Percentiles rank a stretch among this genome's conserved stretches.
Conservation (phyloP, 2,113 vertebrate species). For the Psittacula cyanocephala region DNA sequence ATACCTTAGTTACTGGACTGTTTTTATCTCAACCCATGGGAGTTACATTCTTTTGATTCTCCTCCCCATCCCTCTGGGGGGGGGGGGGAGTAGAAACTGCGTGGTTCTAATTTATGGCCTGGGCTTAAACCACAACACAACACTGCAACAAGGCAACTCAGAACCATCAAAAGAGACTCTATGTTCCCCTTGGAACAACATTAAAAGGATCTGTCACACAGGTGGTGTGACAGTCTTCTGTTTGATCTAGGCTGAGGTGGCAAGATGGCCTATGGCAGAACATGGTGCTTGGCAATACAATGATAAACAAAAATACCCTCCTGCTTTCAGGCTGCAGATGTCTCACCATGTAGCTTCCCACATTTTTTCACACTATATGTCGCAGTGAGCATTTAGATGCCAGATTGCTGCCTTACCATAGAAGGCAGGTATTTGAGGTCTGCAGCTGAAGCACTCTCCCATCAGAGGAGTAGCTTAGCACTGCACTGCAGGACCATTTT, state of each 20-base stretch:
- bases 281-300: background rate
- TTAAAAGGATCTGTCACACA: background rate
- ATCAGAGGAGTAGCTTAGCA: background rate
- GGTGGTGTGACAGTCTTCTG: background rate
- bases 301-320: background rate
- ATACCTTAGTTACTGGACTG: too few relatives aligned
- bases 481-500: accelerated
- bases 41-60: too few relatives aligned
- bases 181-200: background rate
- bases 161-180: background rate
- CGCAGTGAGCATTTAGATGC: background rate
- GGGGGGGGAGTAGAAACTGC: too few relatives aligned
- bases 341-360: background rate
- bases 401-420: background rate
- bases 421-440: background rate
- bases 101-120: too few relatives aligned
- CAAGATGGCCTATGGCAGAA: background rate
- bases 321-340: background rate
- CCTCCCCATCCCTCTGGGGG: too few relatives aligned
- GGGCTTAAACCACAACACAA: too few relatives aligned
- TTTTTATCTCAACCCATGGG: too few relatives aligned
- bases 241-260: background rate
- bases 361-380: background rate
- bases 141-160: background rate
- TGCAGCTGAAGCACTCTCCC: background rate